Percentiles rank a stretch among this genome's conserved stretches.
Evolutionary conservation across 2,888 invertebrate genomes (phyloP).

Genomic region (Aethes cnicana): DNA sequence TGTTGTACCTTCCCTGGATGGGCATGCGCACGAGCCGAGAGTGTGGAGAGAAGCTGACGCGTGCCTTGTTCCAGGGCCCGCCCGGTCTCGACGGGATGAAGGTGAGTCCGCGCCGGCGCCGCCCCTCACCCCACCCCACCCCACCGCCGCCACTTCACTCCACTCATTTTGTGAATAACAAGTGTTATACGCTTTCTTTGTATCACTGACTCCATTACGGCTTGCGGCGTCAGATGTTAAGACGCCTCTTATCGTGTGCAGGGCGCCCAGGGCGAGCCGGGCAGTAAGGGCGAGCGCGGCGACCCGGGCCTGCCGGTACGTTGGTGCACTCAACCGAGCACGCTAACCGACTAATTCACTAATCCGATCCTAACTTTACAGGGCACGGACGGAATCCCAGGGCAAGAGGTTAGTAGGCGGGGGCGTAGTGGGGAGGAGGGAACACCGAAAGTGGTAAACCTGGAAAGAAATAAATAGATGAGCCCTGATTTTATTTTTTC

Average conservation of each 20-base stretch:
- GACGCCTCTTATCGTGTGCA: slow-evolving; percentile 81
- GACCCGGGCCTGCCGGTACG: slow-evolving; percentile 96
- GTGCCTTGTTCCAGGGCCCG: slow-evolving; percentile 90
- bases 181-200: slow-evolving; percentile 40
- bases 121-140: background rate
- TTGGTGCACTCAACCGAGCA: slow-evolving; percentile 43
- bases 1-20: slow-evolving; percentile 38
- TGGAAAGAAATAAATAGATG: too few species aligned
- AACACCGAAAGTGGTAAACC: too few species aligned
- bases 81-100: slow-evolving; percentile 98
- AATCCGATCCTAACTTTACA: slow-evolving; percentile 69
- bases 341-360: slow-evolving; percentile 25
- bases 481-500: too few species aligned
- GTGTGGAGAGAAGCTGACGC: slow-evolving; percentile 40
- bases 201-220: slow-evolving; percentile 8
- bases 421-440: slow-evolving; percentile 8
- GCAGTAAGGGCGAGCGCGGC: slow-evolving; percentile 95
- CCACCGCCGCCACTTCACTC: slow-evolving; percentile 8
- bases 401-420: slow-evolving; percentile 87
- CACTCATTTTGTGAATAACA: slow-evolving; percentile 28
- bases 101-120: slow-evolving; percentile 81
- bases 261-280: slow-evolving; percentile 96
- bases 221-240: background rate
- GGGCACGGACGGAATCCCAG: slow-evolving; percentile 97
- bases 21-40: slow-evolving; percentile 14